Conservation (phyloP, 2,797 vertebrate genomes). For the Halcyon chelicuti region DNA sequence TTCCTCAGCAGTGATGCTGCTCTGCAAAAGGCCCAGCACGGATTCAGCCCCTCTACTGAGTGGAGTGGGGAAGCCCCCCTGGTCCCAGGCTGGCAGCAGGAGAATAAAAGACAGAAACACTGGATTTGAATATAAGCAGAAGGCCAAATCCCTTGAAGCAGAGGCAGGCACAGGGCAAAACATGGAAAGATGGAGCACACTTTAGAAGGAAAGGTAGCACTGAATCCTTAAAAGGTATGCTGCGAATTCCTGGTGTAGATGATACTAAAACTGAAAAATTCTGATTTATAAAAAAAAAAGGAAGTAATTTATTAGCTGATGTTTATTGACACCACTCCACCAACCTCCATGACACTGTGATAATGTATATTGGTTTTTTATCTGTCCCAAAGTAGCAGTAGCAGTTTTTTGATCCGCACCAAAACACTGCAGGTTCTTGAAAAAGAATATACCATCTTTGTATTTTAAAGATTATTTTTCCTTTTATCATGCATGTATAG, state of each 20-base stretch:
- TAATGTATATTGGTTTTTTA: not conserved
- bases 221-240: not conserved
- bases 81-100: fast-evolving
- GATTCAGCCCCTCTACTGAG: fast-evolving
- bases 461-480: not conserved
- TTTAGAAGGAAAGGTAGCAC: not conserved
- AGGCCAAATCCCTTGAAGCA: not conserved
- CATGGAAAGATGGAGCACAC: not conserved
- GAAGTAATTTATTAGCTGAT: not conserved
- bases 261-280: not conserved
- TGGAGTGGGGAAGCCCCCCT: not conserved
- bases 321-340: not conserved
- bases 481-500: not conserved
- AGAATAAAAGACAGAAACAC: not conserved
- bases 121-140: not conserved
- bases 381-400: not conserved
- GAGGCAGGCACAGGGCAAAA: not conserved
- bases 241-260: not conserved
- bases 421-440: not conserved
- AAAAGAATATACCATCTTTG: not conserved
- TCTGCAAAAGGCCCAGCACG: fast-evolving
- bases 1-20: not conserved
- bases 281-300: not conserved
- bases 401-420: not conserved
- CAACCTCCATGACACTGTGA: not conserved